Evolutionary conservation across 1,140 invertebrate genomes (phyloP).

Genomic region (Megalonaias nervosa): DNA sequence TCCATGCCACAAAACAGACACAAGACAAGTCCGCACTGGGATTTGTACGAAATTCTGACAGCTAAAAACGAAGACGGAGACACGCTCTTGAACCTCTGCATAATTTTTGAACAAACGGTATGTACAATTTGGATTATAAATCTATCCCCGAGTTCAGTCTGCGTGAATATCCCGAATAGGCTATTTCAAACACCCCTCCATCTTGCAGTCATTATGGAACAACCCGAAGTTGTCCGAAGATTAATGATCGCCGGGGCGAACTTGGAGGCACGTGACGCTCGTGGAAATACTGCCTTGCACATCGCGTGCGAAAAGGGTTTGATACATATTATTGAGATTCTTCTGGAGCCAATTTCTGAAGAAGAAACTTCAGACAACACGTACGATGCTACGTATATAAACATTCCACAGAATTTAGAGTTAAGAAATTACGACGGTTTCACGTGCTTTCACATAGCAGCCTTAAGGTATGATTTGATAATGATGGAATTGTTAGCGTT

Average conservation of each 20-base stretch:
- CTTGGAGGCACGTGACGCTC: slow-evolving; percentile 45
- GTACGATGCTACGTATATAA: slow-evolving; percentile 70
- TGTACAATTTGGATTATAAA: slow-evolving; percentile 41
- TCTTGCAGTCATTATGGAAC: slow-evolving; percentile 80
- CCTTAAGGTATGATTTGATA: slow-evolving; percentile 26
- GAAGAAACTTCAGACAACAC: slow-evolving; percentile 38
- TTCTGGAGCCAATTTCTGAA: slow-evolving; percentile 76
- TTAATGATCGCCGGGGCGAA: slow-evolving; percentile 80
- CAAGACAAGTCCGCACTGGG: no score
- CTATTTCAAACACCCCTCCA: slow-evolving; percentile 78
- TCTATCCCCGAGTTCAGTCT: slow-evolving; percentile 22
- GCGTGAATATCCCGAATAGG: slow-evolving; percentile 41
- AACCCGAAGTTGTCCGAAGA: slow-evolving; percentile 77
- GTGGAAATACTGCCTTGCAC: slow-evolving; percentile 58
- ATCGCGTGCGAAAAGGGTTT: slow-evolving; percentile 75
- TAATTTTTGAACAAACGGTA: slow-evolving; percentile 36
- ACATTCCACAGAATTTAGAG: slow-evolving; percentile 74
- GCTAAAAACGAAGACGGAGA: slow-evolving; percentile 16
- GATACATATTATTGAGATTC: slow-evolving; percentile 76
- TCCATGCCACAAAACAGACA: no score
- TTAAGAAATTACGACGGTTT: slow-evolving; percentile 85
- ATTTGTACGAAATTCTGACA: no score
- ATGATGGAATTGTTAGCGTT: slow-evolving; percentile 37
- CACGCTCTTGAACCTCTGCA: slow-evolving; percentile 48
- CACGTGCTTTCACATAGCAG: slow-evolving; percentile 74